These are phyloP conservation scores for Crocuta crocuta DNA, from an alignment of 2,113 vertebrate species.

Conservation along the genomic window DNA sequence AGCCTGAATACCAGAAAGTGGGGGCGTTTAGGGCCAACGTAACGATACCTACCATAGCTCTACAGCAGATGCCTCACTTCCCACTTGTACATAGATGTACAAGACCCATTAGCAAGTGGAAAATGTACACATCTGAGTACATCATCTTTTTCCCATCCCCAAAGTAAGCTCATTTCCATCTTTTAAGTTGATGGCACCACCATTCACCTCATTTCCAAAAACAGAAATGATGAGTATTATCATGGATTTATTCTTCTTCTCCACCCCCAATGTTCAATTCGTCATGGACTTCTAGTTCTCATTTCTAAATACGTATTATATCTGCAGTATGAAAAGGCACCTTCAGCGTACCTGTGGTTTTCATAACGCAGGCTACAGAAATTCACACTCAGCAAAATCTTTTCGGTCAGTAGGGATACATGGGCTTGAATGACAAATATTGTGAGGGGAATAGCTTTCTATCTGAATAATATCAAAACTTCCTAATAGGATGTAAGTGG, in stretches of 20 bases:
- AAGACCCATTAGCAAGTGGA: background rate
- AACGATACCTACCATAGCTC: background rate
- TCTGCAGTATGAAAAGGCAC: background rate
- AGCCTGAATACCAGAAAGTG: background rate
- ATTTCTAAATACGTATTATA: background rate
- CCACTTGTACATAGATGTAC: background rate
- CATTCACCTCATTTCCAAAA: background rate
- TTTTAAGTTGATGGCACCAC: background rate
- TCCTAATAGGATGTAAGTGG: background rate
- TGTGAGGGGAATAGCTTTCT: background rate
- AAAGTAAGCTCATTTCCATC: background rate
- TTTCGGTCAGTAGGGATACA: background rate
- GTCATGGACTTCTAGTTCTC: background rate
- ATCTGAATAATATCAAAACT: background rate
- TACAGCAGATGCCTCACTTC: background rate
- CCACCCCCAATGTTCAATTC: background rate
- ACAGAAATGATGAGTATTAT: background rate
- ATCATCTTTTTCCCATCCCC: background rate
- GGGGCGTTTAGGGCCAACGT: accelerated
- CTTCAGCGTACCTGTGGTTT: background rate
- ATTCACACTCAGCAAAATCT: background rate
- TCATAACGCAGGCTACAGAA: background rate
- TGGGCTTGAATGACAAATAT: background rate
- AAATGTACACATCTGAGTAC: background rate
- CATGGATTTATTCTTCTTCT: background rate